Conservation (phyloP, 2,113 vertebrate species). For the Odobenus rosmarus region DNA sequence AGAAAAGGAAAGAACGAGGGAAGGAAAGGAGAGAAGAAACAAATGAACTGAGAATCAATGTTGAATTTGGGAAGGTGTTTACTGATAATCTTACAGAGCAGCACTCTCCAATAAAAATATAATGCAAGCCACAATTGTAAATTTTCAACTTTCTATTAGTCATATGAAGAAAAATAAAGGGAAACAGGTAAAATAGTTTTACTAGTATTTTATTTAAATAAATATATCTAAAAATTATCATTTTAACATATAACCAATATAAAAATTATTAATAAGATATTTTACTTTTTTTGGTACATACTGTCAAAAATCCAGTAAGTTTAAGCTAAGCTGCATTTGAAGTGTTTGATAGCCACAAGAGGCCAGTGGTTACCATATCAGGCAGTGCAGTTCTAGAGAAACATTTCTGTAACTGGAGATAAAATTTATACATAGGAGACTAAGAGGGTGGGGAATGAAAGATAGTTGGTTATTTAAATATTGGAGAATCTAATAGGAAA, state of each 20-base stretch:
- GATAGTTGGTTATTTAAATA: not conserved
- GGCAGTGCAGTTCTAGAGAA: not conserved
- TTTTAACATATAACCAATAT: not conserved
- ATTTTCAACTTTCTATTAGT: not conserved
- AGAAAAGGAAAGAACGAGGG: not conserved
- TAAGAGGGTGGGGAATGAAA: not conserved
- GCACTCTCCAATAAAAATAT: not conserved
- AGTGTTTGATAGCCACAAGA: not conserved
- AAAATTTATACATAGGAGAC: not conserved
- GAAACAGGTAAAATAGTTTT: not conserved
- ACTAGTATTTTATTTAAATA: not conserved
- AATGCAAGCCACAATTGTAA: not conserved
- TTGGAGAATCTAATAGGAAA: too few species aligned
- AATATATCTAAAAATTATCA: not conserved
- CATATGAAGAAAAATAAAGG: not conserved
- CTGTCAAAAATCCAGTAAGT: not conserved
- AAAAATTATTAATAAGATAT: not conserved
- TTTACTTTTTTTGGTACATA: not conserved
- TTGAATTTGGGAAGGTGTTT: not conserved
- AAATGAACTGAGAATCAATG: not conserved
- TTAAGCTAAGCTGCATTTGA: not conserved
- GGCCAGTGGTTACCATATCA: not conserved
- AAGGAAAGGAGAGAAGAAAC: not conserved
- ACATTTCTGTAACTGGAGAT: not conserved
- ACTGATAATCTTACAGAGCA: not conserved